Percentiles rank a stretch among this genome's conserved stretches.
Evolutionary conservation across 2,113 vertebrate genomes (phyloP).

Genomic region (Mormyrus lacerda): DNA sequence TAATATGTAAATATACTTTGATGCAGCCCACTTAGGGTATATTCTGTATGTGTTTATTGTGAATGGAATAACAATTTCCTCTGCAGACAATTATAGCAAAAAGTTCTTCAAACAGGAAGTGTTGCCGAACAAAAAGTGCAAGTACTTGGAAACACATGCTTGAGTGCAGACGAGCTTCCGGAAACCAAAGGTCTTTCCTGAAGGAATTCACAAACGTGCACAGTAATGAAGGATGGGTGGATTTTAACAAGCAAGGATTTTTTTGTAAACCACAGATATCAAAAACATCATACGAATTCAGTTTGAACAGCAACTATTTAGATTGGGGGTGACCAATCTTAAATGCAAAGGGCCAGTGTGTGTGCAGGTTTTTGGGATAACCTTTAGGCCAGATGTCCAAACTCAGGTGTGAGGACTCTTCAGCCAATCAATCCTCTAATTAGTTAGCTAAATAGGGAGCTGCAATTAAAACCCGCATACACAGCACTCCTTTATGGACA

Average conservation of each 20-base stretch:
- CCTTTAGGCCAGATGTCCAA: too few relatives aligned
- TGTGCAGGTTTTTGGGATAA: too few relatives aligned
- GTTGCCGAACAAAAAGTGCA: background rate
- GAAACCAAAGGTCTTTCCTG: background rate
- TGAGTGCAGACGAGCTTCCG: background rate
- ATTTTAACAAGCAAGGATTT: background rate
- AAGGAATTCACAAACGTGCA: background rate
- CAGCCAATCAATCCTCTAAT: too few relatives aligned
- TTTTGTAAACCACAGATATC: background rate
- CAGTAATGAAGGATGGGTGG: background rate
- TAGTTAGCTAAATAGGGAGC: too few relatives aligned
- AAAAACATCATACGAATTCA: background rate
- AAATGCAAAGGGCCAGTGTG: too few relatives aligned
- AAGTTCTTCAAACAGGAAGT: background rate
- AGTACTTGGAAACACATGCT: background rate
- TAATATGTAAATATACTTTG: background rate
- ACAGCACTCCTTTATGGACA: too few relatives aligned
- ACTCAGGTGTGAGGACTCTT: too few relatives aligned
- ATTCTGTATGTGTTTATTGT: background rate
- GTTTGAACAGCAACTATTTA: background rate
- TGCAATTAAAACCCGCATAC: too few relatives aligned
- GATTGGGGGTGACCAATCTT: too few relatives aligned
- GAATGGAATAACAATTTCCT: conserved; percentile 10
- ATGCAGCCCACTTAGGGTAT: background rate
- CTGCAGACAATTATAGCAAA: background rate